Evolutionary conservation across 2,113 vertebrate genomes (phyloP).

Genomic region (Sceloporus tristichus): DNA sequence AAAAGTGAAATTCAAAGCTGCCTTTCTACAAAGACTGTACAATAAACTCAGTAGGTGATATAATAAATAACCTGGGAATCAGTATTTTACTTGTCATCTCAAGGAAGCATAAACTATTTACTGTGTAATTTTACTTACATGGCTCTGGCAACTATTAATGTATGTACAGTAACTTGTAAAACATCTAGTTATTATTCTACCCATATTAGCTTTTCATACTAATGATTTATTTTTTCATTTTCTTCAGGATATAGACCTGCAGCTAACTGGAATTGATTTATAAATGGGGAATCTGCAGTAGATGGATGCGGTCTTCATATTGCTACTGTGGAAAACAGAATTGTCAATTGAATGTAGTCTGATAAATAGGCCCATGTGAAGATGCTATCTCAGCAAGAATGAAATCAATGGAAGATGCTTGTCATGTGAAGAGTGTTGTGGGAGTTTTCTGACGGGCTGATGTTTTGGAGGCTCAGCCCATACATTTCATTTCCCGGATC

Average conservation of each 20-base stretch:
- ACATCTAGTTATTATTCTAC: conserved; percentile 74
- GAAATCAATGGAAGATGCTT: conserved; percentile 83
- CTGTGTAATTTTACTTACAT: conserved; percentile 67
- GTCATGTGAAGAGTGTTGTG: conserved; percentile 77
- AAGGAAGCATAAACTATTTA: conserved; percentile 64
- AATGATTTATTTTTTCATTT: conserved; percentile 87
- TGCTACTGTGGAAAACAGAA: conserved; percentile 84
- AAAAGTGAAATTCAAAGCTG: conserved; percentile 45
- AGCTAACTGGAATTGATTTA: conserved; percentile 86
- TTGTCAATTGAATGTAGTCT: conserved; percentile 82
- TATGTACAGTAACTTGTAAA: conserved; percentile 72
- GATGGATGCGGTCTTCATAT: conserved; percentile 76
- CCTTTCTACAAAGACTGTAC: conserved; percentile 34
- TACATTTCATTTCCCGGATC: conserved; percentile 59
- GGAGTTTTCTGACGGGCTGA: conserved; percentile 74
- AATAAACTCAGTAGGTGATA: conserved; percentile 57
- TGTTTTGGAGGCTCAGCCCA: conserved; percentile 72
- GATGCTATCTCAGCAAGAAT: conserved; percentile 78
- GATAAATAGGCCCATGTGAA: conserved; percentile 82
- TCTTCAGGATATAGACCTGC: conserved; percentile 86
- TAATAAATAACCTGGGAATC: conserved; percentile 63
- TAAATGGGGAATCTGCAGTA: conserved; percentile 79
- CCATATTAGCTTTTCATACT: conserved; percentile 77
- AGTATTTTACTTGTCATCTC: conserved; percentile 62
- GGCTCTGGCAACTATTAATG: conserved; percentile 67